Evolutionary conservation across 2,888 invertebrate species (phyloP), one percentile per base, ranked within the genome.

Genomic region (Phyllotreta cruciferae): DNA sequence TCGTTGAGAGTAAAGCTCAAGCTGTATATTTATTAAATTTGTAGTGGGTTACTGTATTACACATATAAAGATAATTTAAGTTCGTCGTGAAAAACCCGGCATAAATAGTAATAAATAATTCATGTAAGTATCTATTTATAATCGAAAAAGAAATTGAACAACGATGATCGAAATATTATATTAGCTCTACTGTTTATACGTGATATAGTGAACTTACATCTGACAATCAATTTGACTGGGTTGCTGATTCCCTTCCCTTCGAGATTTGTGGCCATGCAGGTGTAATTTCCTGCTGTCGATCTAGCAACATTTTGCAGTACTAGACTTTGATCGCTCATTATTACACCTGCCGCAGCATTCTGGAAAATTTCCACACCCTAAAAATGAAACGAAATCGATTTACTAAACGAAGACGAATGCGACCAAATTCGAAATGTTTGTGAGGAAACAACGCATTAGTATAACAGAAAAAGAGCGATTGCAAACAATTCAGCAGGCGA

Each of bases 221-320:
- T 83, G 70, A 90, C 87, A 63, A 87, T 82, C 70, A 90, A 81
- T 45, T 87, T 85, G 68, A 90, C 90, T 37, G 89, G 87, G 78
- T 90, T 90, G 80, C 90, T 90, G 56, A 86, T 85, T 69, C 91
- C 91, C 73, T 90, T 92, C 47, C 94, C 94, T 79, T 94, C 93
- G 63, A 88, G 87, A 81, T 94, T 94, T 62, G 90, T 90, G 36
- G 93, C 93, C 80, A 91, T 85, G 78, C 94, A 94, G 60, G 91
- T 92, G 82, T 93, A 94, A 80, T 92, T 90, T 3, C 94, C 94
- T n/a, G 92, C 93, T 36, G 92, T 90, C 64, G 88, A 87, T 66
- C 93, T 84, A 47, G 90, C 91, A 64, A 94, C 91, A 72, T 90
- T 90, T 80, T 94, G 94, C 63, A 94, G 87, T 6, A 94, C 93